Base-by-base conservation (phyloP, 1,140 invertebrate species). In the Lanistes nyassanus region DNA sequence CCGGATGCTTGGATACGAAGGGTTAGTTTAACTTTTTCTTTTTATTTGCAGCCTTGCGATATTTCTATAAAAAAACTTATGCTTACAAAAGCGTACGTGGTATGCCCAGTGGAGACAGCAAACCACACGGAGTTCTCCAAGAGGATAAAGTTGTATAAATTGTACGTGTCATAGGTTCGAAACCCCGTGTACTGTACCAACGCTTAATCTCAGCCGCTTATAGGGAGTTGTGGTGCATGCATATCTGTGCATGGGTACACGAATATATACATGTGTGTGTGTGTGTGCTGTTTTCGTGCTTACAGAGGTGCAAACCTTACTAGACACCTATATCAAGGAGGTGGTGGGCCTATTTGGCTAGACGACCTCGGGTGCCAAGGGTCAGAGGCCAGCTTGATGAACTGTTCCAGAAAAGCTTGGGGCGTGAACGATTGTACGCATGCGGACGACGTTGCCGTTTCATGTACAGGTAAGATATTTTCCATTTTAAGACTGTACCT, bases 341-440 rank as follows among this genome's bases (percentile, higher is more conserved):
- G 70, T 6, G 88, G 86, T 36, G 79, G 80, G 23, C 79, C 76
- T 16, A 91, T 91, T 60, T 90, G 93, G 84, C 92, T 95, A 83
- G 94, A 95, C 82, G 92, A 94, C 75, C 86, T 95, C 0, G 88
- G 91, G 29, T 95, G 94, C 81, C 83, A 85, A 0, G 94, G 94
- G 13, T 92, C 93, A 78, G 94, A 95, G 86, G 91, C 90, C 0
- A 91, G 91, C 0, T 78, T 95, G 0, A 88, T 91, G 42, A 91
- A 94, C 74, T 95, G 94, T 83, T 87, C 92, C 58, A 93, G 93
- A 81, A 91, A 91, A 47, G 93, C 93, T 6, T 95, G 94, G 94
- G 93, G 93, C 60, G 89, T 92, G 0, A 92, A 93, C 82, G 92
- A 94, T 82, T 95, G 94, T 80, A 88, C 88, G 29, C 90, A 91